A percentile compares a stretch with the other conserved stretches of the same genome.
Evolutionary conservation across 1,140 invertebrate genomes (phyloP).

Genomic region (Apis laboriosa): DNA sequence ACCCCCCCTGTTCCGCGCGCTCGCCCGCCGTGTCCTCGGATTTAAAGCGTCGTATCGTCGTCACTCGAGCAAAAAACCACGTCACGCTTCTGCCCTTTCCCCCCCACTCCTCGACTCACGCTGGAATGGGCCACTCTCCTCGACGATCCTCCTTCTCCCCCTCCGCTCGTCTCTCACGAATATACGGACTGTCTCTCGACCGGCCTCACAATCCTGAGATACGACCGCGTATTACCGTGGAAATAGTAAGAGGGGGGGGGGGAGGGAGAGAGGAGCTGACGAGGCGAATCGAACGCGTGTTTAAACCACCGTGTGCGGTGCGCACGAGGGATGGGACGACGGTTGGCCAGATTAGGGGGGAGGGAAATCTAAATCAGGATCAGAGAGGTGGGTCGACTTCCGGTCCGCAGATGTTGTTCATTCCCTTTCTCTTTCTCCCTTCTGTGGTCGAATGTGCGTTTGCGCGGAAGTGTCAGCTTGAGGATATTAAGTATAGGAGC

Average conservation of each 20-base stretch:
- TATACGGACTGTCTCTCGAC: conserved; percentile 43
- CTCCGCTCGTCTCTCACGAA: conserved; percentile 32
- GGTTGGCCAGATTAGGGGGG: conserved; percentile 56
- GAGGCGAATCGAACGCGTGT: conserved; percentile 64
- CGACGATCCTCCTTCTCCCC: conserved; percentile 22
- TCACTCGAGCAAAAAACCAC: conserved; percentile 45
- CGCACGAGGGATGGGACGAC: conserved; percentile 38
- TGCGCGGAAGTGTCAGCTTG: conserved; percentile 24
- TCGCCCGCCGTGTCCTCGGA: conserved; percentile 50
- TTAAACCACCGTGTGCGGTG: conserved; percentile 63
- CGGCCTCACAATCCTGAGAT: conserved; percentile 80
- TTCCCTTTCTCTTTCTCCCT: not conserved
- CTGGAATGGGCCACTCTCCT: conserved; percentile 54
- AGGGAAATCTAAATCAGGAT: conserved; percentile 67
- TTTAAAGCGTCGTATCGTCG: conserved; percentile 66
- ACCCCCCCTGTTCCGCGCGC: conserved; percentile 28
- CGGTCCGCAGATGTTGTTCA: conserved; percentile 30
- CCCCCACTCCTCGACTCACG: conserved; percentile 33
- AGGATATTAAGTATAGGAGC: not conserved
- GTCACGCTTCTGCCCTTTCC: conserved; percentile 56
- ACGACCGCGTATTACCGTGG: conserved; percentile 77
- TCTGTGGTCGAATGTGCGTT: not conserved
- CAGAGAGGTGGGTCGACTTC: conserved; percentile 49
- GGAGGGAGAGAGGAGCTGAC: conserved; percentile 29
- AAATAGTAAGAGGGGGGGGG: conserved; percentile 61